phyloP scores from a whole-genome alignment of 2,888 invertebrate genomes.

The Atrina japonica region DNA sequence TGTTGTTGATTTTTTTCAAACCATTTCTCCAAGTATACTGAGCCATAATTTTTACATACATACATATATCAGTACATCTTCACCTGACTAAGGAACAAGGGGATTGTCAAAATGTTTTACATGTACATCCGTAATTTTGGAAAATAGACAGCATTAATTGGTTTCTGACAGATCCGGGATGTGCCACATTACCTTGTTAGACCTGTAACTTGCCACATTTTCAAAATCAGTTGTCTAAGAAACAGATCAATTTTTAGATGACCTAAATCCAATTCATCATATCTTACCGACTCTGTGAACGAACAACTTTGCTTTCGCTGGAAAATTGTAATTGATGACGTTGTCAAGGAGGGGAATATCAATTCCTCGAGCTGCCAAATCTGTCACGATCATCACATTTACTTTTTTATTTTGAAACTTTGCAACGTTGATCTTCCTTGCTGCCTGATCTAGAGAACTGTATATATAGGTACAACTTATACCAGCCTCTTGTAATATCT shows the following conservation, averaged over 20 bases:
- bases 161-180: no score
- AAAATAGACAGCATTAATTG: no score
- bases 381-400: slow-evolving; percentile 95
- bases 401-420: slow-evolving; percentile 86
- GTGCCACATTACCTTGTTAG: no score
- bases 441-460: slow-evolving; percentile 95
- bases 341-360: slow-evolving; percentile 97
- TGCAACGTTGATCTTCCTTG: slow-evolving; percentile 96
- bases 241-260: neutral
- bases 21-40: no score
- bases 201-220: no score
- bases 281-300: slow-evolving; percentile 97
- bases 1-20: no score
- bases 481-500: slow-evolving; percentile 84
- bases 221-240: no score
- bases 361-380: slow-evolving; percentile 98
- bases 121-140: no score
- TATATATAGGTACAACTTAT: slow-evolving; percentile 95
- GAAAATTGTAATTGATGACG: slow-evolving; percentile 98
- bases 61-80: no score
- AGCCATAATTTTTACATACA: no score
- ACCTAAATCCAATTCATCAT: neutral
- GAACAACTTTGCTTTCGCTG: slow-evolving; percentile 97
- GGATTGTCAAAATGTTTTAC: no score
- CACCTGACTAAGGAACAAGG: no score